Base-by-base conservation (phyloP, 2,888 invertebrate genomes). In the Caenorhabditis macrosperma region DNA sequence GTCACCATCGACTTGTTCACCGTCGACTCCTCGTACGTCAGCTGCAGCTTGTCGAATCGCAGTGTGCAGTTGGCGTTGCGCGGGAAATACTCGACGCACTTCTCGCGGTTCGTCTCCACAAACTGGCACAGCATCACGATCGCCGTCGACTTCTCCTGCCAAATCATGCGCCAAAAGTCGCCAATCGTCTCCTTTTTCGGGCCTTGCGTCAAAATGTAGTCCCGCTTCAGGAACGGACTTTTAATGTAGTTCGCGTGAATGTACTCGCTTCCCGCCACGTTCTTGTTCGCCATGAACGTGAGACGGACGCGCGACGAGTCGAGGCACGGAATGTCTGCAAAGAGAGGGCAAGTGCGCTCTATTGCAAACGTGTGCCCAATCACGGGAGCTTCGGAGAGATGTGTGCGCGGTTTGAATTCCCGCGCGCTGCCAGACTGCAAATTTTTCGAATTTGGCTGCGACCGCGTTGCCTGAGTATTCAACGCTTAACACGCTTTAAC, bases 161-260 rank as follows among this genome's bases (percentile, higher is more conserved):
- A 83, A 26, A 81, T 41, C 82, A 83, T 83, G 38, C 82, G 26
- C 82, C 82, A 83, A 24, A 83, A 83, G 57, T 83, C 82, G 15
- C 48, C 26, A 7, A 76, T 41, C 20, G 82, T 83, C 22, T 46
- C 38, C 17, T 57, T 76, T 44, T 72, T 67, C 2, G 82, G 82
- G 26, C 82, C 82, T 57, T 82, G 82, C n/a, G 82, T 81, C 35
- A 83, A 67, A 50, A 83, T 83, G 44, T 78, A 83, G 17, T 46
- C 75, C n/a, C 59, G 38, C 46, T 72, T 78, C 38, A 83, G 66
- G 22, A 50, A 72, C 10, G 59, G 55, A 48, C 78, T 75, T 44
- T 46, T 41, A 46, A 83, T 63, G 41, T 68, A 66, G 57, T 81
- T 83, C 9, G 83, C 83, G 46, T 83, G 83, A 24, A 83, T 81